These are phyloP conservation scores for Holothuria glaberrima DNA, from an alignment of 35 echinoderm and acorn worm species.

Conservation along the genomic window DNA sequence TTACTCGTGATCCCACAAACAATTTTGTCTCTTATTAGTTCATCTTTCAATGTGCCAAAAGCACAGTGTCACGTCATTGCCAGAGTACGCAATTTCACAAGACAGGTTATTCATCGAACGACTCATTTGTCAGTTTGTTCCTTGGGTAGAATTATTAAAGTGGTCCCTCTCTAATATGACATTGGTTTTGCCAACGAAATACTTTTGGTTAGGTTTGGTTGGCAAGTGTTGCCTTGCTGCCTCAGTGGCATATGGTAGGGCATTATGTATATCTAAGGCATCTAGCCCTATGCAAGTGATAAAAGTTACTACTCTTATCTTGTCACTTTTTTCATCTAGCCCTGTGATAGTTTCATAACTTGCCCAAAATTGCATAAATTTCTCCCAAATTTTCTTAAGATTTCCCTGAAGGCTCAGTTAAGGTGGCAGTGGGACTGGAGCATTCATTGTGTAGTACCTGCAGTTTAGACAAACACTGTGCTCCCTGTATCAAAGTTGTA, in stretches of 20 bases:
- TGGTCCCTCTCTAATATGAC: background rate
- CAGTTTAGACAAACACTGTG: too few species aligned
- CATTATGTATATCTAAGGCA: constrained; percentile 74
- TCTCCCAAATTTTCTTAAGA: constrained; percentile 4
- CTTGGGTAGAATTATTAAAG: constrained; percentile 30
- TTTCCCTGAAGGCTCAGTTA: background rate
- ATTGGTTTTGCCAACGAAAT: constrained; percentile 37
- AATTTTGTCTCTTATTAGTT: too few species aligned
- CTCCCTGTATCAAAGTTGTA: too few species aligned
- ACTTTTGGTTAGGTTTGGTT: background rate
- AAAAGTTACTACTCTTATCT: constrained; percentile 69
- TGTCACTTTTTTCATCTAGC: constrained; percentile 37
- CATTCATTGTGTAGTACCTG: too few species aligned
- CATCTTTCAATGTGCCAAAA: too few species aligned
- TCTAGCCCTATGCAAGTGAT: constrained; percentile 64
- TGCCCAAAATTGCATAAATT: constrained; percentile 69
- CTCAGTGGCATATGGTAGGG: constrained; percentile 55
- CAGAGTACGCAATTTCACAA: background rate
- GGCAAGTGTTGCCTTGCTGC: constrained; percentile 48
- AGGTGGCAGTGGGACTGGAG: background rate
- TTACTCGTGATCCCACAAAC: too few species aligned
- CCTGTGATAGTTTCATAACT: constrained; percentile 75
- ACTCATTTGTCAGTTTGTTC: background rate
- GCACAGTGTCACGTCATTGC: too few species aligned
- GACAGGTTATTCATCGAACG: constrained; percentile 46